These are phyloP conservation scores for Halocaridina rubra DNA, from an alignment of 2,888 invertebrate species.

Conservation along the genomic window DNA sequence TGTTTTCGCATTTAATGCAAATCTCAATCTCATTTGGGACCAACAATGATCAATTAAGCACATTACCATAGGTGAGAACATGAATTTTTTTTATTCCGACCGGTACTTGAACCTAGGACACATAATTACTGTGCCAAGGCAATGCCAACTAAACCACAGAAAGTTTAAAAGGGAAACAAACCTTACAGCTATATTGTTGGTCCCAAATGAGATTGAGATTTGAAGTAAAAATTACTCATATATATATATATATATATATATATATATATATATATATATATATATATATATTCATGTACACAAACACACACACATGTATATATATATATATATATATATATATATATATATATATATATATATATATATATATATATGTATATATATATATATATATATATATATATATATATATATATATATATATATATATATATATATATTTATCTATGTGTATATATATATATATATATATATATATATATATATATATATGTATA, in stretches of 20 bases:
- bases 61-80: too few relatives aligned
- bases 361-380: slow-evolving; percentile 4
- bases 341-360: slow-evolving; percentile 8
- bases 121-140: too few relatives aligned
- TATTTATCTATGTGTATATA: neutral
- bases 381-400: slow-evolving; percentile 8
- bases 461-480: slow-evolving; percentile 5
- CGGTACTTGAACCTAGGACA: too few relatives aligned
- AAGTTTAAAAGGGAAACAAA: too few relatives aligned
- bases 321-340: slow-evolving; percentile 8
- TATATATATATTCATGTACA: slow-evolving; percentile 3
- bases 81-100: too few relatives aligned
- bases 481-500: slow-evolving; percentile 4
- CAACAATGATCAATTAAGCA: too few relatives aligned
- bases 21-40: too few relatives aligned
- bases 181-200: too few relatives aligned
- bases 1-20: too few relatives aligned
- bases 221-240: neutral
- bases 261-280: slow-evolving; percentile 8
- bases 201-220: neutral
- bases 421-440: neutral
- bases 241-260: slow-evolving; percentile 8
- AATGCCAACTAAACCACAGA: too few relatives aligned
- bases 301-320: slow-evolving; percentile 2
- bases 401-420: slow-evolving; percentile 8